Evolutionary conservation across 35 echinoderm and acorn worm genomes (phyloP).

Genomic region (Heliocidaris erythrogramma): DNA sequence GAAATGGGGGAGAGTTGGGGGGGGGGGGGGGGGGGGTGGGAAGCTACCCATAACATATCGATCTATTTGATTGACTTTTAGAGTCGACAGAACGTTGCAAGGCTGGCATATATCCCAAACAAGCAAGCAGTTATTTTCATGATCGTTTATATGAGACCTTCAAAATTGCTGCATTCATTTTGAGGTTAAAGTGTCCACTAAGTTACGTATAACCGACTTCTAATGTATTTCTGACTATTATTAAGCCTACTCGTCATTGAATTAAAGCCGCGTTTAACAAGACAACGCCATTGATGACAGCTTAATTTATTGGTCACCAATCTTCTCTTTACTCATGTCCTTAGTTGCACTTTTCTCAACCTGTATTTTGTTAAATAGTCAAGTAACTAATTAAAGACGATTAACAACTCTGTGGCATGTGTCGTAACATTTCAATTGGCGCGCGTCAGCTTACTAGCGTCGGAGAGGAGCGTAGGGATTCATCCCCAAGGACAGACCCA

Average conservation of each 20-base stretch:
- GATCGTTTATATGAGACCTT: too few relatives aligned
- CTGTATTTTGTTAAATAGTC: neutral
- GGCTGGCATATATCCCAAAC: too few relatives aligned
- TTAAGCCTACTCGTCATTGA: neutral
- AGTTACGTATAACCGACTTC: too few relatives aligned
- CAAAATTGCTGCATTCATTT: too few relatives aligned
- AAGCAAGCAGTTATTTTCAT: too few relatives aligned
- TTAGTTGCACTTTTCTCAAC: conserved; percentile 20
- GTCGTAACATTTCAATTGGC: neutral
- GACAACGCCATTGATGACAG: neutral
- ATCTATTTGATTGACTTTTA: too few relatives aligned
- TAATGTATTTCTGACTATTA: too few relatives aligned
- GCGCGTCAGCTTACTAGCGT: neutral
- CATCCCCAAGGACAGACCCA: neutral
- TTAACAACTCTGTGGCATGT: neutral
- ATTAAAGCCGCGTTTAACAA: neutral
- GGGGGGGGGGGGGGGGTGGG: too few relatives aligned
- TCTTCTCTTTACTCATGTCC: conserved; percentile 30
- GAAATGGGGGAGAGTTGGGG: too few relatives aligned
- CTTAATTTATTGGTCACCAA: neutral
- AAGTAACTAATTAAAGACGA: neutral
- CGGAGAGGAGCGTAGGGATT: neutral
- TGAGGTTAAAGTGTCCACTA: too few relatives aligned
- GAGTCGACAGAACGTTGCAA: too few relatives aligned
- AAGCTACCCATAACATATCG: too few relatives aligned